Percentiles rank a stretch among this genome's conserved stretches.
Evolutionary conservation across 2,888 invertebrate genomes (phyloP).

Genomic region (Sphecodes monilicornis): DNA sequence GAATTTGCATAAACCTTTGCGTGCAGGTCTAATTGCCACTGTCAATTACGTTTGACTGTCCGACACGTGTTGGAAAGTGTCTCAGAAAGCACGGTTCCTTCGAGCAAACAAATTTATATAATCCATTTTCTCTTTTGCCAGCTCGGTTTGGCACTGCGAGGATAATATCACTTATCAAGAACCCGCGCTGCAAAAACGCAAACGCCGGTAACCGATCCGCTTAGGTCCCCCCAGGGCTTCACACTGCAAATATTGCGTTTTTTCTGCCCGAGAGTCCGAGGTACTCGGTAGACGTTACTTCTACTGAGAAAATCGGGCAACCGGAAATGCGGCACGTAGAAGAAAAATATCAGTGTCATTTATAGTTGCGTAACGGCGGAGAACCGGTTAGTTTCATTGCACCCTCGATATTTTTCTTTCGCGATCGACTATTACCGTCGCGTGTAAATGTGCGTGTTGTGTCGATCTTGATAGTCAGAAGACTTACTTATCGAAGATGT

Average conservation of each 20-base stretch:
- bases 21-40: too few relatives aligned
- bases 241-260: not conserved
- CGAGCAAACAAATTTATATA: not conserved
- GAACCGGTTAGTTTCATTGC: constrained; percentile 5
- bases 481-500: too few relatives aligned
- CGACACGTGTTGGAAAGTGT: not conserved
- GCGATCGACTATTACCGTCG: not conserved
- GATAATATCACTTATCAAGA: constrained; percentile 12
- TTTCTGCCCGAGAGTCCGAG: not conserved
- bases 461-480: too few relatives aligned
- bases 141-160: not conserved
- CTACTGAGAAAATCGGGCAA: not conserved
- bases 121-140: not conserved
- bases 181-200: not conserved
- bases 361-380: not conserved
- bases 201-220: not conserved
- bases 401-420: not conserved
- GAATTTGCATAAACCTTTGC: too few relatives aligned
- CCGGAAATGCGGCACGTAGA: not conserved
- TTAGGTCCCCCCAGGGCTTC: not conserved
- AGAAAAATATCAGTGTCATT: constrained; percentile 22
- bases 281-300: not conserved
- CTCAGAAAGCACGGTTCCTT: not conserved
- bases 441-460: not conserved
- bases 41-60: not conserved